Conservation (phyloP, 2,888 invertebrate species). For the Drosophila vallismaia region DNA sequence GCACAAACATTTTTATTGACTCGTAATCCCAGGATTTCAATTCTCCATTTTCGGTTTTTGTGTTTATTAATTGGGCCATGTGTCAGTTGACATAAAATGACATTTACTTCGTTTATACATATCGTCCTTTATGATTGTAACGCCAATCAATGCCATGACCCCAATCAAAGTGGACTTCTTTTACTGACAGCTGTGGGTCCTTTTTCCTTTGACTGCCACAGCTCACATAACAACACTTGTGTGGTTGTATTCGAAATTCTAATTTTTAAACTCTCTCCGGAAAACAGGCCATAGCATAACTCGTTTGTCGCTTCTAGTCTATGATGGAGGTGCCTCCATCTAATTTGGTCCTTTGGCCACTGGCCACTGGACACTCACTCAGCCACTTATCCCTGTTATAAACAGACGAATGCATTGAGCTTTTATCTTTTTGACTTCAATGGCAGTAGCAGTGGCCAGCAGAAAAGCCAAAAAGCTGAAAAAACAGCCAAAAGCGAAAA, state of each 20-base stretch:
- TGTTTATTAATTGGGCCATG: not conserved
- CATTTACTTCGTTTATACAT: not conserved
- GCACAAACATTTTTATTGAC: not conserved
- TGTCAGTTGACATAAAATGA: not conserved
- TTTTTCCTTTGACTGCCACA: not conserved
- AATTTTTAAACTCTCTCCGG: not conserved
- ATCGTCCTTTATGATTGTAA: not conserved
- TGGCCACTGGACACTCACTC: not conserved
- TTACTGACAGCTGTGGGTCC: conserved; percentile 11
- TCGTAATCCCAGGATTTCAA: not conserved
- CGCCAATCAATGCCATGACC: conserved; percentile 44
- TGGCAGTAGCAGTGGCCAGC: conserved; percentile 12
- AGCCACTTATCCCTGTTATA: conserved; percentile 4
- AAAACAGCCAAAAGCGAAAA: conserved; percentile 56
- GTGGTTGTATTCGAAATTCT: not conserved
- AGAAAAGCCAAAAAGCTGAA: conserved; percentile 12
- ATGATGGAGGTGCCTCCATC: conserved; percentile 23
- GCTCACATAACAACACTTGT: not conserved
- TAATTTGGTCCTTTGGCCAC: conserved; percentile 12
- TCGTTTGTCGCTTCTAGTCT: conserved; percentile 14
- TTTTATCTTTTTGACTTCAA: conserved; percentile 36
- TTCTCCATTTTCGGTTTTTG: not conserved
- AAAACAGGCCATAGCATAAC: not conserved
- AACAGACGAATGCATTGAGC: conserved; percentile 32
- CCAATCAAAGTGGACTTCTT: conserved; percentile 53